Evolutionary conservation across 1,140 invertebrate species (phyloP), one percentile per base, ranked within the genome.

Genomic region (Hylaeus anthracinus): DNA sequence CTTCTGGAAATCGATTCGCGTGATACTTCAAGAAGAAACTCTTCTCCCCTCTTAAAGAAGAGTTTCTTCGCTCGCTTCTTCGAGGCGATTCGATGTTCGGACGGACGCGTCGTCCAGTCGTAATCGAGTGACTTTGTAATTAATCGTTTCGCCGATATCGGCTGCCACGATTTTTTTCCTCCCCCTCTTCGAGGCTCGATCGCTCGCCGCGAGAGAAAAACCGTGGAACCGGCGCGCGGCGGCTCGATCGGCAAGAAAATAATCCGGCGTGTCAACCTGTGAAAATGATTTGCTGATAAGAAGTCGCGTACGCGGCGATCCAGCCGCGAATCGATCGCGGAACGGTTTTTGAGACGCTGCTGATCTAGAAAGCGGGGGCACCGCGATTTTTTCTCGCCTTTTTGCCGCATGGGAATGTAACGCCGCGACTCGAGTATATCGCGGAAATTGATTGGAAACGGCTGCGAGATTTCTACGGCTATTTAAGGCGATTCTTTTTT

Each of bases 231-330:
- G 37, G 43, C 26, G 55, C 60, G 76, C 53, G 56, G 78, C 64
- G 56, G 61, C 41, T 64, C 75, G 60, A 41, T n/a, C 45, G 56
- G 58, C 72, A 86, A 86, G 84, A 86, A 86, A 79, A 61, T 86
- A 79, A 86, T 86, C 76, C 64, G 76, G 55, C 72, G 76, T 86
- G 72, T 83, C 81, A 73, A 83, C 67, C 84, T 86, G 85, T 86
- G 84, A 86, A 86, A 86, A 86, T 75, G 81, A 79, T 83, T 86
- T 51, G 63, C 37, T 1, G 14, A 12, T 72, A 86, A 86, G 83
- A 86, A 86, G 48, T 37, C 60, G 12, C 39, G 70, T 70, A 51
- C 70, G 74, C 56, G 53, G 64, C n/a, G 26, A 63, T n/a, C 37
- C 10, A 8, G 12, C 14, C 41, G 4, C 14, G 37, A 4, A 55